Evolutionary conservation across 2,888 invertebrate genomes (phyloP), one percentile per base, ranked within the genome.

Genomic region (Polia nebulosa): DNA sequence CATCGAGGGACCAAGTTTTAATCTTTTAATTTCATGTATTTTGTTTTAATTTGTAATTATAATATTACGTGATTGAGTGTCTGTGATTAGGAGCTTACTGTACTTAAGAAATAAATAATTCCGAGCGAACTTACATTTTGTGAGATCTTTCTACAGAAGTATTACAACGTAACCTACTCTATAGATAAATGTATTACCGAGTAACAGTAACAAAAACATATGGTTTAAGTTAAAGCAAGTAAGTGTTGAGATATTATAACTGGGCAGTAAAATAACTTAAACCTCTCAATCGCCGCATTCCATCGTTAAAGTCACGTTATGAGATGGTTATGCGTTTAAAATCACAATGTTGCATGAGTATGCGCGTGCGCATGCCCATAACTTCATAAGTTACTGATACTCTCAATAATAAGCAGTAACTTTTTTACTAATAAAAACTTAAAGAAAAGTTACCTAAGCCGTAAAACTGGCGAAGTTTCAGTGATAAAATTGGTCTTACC

Each of bases 1-100:
- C n/a, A 29, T n/a, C 7, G 4, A 41, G 78, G 17, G 45, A 62
- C 44, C n/a, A 49, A 32, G 9, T 20, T 47, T 36, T 25, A 8
- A 36, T 22, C 27, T 29, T 3, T 2, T 1, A 39, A 41, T n/a
- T 41, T n/a, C n/a, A n/a, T n/a, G n/a, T n/a, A n/a, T n/a, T n/a
- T n/a, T n/a, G n/a, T n/a, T 41, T 41, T 17, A 0, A 17, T 39
- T 39, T 36, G 1, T 13, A 1, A 36, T 11, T 34, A 36, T 36
- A 13, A 4, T 34, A 5, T 15, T 9, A 27, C 15, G 45, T 61
- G 73, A 68, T 76, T 78, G 73, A 83, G 41, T 76, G 58, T 63
- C 47, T 73, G 71, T 73, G 61, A 29, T 57, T 15, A 65, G 73
- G 71, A 74, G 76, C 25, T 61, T 63, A 71, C 78, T 83, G 81